A percentile compares a stretch with the other conserved stretches of the same genome.
These are phyloP conservation scores for Corvus hawaiiensis DNA, from an alignment of 2,113 vertebrate species.

Conservation along the genomic window DNA sequence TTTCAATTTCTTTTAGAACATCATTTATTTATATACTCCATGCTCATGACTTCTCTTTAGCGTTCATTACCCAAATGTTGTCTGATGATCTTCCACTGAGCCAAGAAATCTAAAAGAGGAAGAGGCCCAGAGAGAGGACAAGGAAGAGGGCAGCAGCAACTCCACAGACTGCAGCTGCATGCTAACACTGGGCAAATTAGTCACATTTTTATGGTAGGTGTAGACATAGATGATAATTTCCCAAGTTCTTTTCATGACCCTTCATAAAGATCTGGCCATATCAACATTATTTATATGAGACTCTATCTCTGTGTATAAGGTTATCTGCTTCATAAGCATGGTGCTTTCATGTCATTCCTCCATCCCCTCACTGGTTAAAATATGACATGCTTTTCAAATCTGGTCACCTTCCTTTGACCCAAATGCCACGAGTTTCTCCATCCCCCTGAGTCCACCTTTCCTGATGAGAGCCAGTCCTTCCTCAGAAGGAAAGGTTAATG, in stretches of 20 bases:
- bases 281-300: neutral
- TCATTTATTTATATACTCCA: neutral
- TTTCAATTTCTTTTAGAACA: neutral
- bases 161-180: neutral
- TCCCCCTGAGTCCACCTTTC: neutral
- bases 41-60: neutral
- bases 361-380: neutral
- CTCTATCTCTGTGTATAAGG: neutral
- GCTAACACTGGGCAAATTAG: neutral
- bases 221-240: neutral
- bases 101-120: neutral
- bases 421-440: fast-evolving
- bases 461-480: neutral
- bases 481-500: neutral
- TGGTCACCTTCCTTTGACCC: neutral
- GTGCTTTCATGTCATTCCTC: neutral
- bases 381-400: neutral
- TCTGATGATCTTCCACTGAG: neutral
- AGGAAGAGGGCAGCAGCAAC: neutral
- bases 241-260: neutral
- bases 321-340: neutral
- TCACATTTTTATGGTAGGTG: neutral
- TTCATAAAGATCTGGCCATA: neutral
- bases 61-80: neutral
- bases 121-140: neutral